These are phyloP conservation scores for Microplitis demolitor DNA, from an alignment of 1,140 invertebrate genomes.

Conservation along the genomic window DNA sequence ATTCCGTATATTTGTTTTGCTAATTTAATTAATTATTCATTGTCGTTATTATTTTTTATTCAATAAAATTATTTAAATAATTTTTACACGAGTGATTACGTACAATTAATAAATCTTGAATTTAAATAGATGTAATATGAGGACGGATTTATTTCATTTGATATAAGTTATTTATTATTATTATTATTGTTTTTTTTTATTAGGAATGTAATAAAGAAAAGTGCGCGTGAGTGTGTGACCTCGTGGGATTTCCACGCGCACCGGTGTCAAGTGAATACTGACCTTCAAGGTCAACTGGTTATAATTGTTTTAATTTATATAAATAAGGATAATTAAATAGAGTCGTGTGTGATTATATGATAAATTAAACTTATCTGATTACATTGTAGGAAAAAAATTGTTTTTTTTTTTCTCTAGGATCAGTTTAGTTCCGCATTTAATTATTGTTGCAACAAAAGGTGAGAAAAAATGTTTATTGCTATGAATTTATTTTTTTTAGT, in stretches of 20 bases:
- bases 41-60: too few species aligned
- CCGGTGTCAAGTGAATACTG: constrained; percentile 9
- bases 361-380: too few species aligned
- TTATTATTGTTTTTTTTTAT: background rate
- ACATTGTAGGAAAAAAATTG: too few species aligned
- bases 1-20: background rate
- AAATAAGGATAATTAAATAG: background rate
- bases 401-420: too few species aligned
- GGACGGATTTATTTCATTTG: background rate
- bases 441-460: too few species aligned
- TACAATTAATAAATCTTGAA: background rate
- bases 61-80: background rate
- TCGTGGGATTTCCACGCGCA: background rate
- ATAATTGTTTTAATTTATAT: constrained; percentile 1
- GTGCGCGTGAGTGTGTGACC: constrained; percentile 7
- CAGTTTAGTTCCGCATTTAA: too few species aligned
- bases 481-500: too few species aligned
- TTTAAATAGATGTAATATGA: background rate
- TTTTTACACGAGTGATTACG: background rate
- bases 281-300: constrained; percentile 12
- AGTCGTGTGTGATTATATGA: background rate
- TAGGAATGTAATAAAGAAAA: background rate
- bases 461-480: too few species aligned
- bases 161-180: background rate
- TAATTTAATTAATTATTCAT: background rate